These are phyloP conservation scores for Crossaster papposus DNA, from an alignment of 53 echinoderm and acorn worm genomes.

Conservation along the genomic window DNA sequence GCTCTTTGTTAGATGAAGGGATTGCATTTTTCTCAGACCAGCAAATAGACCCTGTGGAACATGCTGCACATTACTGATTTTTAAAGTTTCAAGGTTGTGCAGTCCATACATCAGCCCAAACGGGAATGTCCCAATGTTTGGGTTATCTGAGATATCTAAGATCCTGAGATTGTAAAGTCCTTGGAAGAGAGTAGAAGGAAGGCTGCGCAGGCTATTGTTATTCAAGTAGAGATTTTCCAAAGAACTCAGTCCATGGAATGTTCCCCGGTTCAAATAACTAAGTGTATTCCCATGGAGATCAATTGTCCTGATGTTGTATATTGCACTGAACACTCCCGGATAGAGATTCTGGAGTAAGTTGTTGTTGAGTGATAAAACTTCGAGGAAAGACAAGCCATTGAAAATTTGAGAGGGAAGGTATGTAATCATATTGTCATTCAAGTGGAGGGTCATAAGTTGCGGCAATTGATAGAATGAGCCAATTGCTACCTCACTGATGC, in stretches of 20 bases:
- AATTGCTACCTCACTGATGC: slow-evolving; percentile 55
- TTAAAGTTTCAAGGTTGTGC: slow-evolving; percentile 49
- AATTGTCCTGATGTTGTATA: slow-evolving; percentile 67
- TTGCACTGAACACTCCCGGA: slow-evolving; percentile 60
- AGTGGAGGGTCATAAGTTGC: slow-evolving; percentile 76
- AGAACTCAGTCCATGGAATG: slow-evolving; percentile 64
- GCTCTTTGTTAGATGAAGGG: slow-evolving; percentile 69
- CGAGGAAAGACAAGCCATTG: slow-evolving; percentile 66
- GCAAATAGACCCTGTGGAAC: slow-evolving; percentile 67
- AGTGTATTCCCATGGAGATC: slow-evolving; percentile 74
- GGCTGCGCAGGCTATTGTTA: slow-evolving; percentile 69
- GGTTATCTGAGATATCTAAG: slow-evolving; percentile 72
- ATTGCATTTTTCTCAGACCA: slow-evolving; percentile 61
- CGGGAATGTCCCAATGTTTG: slow-evolving; percentile 64
- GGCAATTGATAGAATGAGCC: slow-evolving; percentile 67
- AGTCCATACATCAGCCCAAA: slow-evolving; percentile 64
- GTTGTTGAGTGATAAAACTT: slow-evolving; percentile 79
- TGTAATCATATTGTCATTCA: slow-evolving; percentile 75
- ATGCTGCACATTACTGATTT: slow-evolving; percentile 61
- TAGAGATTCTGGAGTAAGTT: slow-evolving; percentile 72
- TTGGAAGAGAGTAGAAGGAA: slow-evolving; percentile 70
- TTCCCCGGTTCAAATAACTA: slow-evolving; percentile 32
- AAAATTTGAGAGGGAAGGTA: slow-evolving; percentile 72
- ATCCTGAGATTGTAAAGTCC: slow-evolving; percentile 67
- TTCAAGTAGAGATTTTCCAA: slow-evolving; percentile 75